Evolutionary conservation across 2,113 vertebrate species (phyloP), one percentile per base, ranked within the genome.

Genomic region (Beaufortia kweichowensis): DNA sequence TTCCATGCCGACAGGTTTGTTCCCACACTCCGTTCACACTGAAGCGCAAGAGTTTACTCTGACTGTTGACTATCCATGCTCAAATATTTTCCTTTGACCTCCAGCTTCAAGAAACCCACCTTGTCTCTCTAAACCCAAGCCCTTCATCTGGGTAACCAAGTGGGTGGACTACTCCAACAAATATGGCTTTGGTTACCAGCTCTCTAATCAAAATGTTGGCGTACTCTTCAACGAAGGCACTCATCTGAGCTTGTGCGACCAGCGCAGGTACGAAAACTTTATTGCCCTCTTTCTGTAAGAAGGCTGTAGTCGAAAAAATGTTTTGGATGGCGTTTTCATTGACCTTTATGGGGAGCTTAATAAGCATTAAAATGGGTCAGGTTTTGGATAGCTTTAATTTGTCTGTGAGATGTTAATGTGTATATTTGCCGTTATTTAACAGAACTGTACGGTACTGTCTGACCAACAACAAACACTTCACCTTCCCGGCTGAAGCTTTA

Each of bases 161-260:
- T 99, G 97, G 97, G 95, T 99, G 0, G 96, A 99, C 85, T 98
- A 99, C 84, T 99, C 96, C 53, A 99, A 99, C 89, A 98, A 98
- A 85, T 98, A 96, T 0, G 97, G 97, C 35, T 99, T 99, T 78
- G 97, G 96, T 59, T 99, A 99, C 83, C 96, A 99, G 84, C 95
- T 99, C 35, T 98, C 96, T 41, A 96, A 97, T 91, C 93, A 91
- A 81, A 95, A 90, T 15, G 95, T 98, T 0, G 95, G 96, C 0
- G 96, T 98, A 57, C 94, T 99, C 68, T 98, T 98, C 91, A 99
- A 98, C 3, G 94, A 98, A 0, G 97, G 97, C 83, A 98, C 95
- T 0, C 97, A 98, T 84, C 94, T 99, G 87, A 93, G 91, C 0
- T 92, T 98, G 1, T 95, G 96, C 19, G 92, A 97, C 53, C 94